Evolutionary conservation across 1,140 invertebrate genomes (phyloP).

Genomic region (Leptopilina clavipes): DNA sequence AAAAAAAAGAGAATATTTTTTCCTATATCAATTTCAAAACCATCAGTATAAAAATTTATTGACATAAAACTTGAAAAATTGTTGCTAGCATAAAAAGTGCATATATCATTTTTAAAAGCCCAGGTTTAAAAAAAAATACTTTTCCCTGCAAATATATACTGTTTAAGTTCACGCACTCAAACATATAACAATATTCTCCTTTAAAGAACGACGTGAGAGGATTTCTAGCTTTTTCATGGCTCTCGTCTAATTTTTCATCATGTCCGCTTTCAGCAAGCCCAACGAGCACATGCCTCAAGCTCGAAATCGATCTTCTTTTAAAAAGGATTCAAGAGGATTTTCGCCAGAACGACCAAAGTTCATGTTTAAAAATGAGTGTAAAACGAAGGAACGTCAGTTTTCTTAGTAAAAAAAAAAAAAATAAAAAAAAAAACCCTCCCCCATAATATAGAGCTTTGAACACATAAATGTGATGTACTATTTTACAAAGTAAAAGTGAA

Average conservation of each 20-base stretch:
- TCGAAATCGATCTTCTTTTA: conserved; percentile 8
- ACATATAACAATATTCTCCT: neutral
- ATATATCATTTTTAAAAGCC: no score
- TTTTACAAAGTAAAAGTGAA: neutral
- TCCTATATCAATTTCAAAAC: no score
- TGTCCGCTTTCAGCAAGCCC: conserved; percentile 1
- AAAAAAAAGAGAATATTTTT: no score
- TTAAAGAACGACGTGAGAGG: neutral
- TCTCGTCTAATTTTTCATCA: conserved; percentile 16
- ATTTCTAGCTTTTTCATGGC: neutral
- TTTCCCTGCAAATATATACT: no score
- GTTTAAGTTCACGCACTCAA: neutral
- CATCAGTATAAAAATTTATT: no score
- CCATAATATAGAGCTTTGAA: neutral
- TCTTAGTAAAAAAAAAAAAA: neutral
- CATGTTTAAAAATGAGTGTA: neutral
- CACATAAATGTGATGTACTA: neutral
- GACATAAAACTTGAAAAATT: no score
- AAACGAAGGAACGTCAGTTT: neutral
- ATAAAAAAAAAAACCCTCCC: neutral
- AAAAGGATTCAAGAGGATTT: conserved; percentile 6
- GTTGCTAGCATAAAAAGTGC: no score
- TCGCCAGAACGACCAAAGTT: neutral
- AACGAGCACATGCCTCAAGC: neutral
- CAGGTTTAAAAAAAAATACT: no score